Evolutionary conservation across 2,888 invertebrate species (phyloP), one percentile per base, ranked within the genome.

Genomic region (Harmothoe impar): DNA sequence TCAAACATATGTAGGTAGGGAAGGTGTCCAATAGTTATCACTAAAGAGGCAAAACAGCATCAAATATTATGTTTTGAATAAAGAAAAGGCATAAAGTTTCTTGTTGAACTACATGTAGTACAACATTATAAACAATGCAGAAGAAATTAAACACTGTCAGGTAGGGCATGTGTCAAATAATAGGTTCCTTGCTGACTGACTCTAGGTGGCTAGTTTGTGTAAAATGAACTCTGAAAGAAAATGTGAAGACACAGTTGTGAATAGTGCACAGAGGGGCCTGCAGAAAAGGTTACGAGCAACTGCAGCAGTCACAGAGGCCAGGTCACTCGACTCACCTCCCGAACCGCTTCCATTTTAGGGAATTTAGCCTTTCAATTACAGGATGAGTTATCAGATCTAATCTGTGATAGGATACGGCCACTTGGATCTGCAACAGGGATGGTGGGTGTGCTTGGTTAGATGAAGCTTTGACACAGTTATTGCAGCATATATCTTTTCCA

Each of bases 301-400:
- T n/a, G 43, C 81, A 35, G 35, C 43, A 43, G 81, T 17, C 23
- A 81, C 29, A 77, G 31, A 17, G 0, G 25, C 17, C 31, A 43
- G n/a, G 81, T 35, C 35, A 29, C 35, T 0, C 54, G 31, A 89
- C 91, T 81, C 78, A 93, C 93, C 91, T 92, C 25, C 89, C 93
- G 89, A 91, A 93, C 43, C 54, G 29, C 56, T 90, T 89, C 93
- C 93, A 93, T 78, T 93, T 92, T 35, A 91, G 31, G 0, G 62
- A 89, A 68, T 92, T 92, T 20, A 93, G 91, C 81, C 88, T 86
- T 23, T 56, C 7, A 56, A 93, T 72, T 52, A 91, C 91, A 62
- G 92, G 91, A 68, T 93, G 92, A 33, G 90, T 20, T 23, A 93
- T 91, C n/a, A 93, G 56, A 54, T 93, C 92, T 84, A 89, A 92